phyloP scores from a whole-genome alignment of 2,797 vertebrate species.

The Molossus alvarezi region DNA sequence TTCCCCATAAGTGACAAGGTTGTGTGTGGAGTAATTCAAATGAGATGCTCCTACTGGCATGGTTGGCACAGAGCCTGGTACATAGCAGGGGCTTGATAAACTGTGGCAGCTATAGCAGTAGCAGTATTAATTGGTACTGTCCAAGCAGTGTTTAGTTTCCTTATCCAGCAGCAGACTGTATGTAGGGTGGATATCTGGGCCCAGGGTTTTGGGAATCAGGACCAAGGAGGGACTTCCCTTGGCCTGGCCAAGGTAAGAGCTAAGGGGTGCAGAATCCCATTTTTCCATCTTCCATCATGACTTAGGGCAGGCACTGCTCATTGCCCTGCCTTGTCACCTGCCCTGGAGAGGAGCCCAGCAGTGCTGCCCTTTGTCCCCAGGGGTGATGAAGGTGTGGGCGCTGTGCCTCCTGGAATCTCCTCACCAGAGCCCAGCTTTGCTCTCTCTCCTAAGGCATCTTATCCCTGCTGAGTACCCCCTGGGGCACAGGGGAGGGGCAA shows the following conservation, averaged over 20 bases:
- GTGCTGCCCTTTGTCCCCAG: conserved; percentile 39
- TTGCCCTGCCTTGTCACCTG: not conserved
- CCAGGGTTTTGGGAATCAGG: not conserved
- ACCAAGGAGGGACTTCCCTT: not conserved
- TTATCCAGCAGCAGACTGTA: not conserved
- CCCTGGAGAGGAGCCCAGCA: not conserved
- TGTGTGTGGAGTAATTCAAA: conserved; percentile 44
- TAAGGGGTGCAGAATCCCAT: not conserved
- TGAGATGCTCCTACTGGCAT: not conserved
- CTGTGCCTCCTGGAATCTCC: not conserved
- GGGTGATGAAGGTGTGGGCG: conserved; percentile 49
- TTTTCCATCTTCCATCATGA: not conserved
- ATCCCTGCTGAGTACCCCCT: conserved; percentile 8
- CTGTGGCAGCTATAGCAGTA: conserved; percentile 20
- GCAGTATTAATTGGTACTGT: not conserved
- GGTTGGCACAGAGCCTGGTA: conserved; percentile 66
- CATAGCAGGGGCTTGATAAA: conserved; percentile 57
- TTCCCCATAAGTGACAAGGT: not conserved
- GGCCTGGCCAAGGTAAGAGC: not conserved
- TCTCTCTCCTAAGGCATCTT: not conserved
- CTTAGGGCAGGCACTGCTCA: not conserved
- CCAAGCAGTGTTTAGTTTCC: not conserved
- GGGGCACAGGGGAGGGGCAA: not conserved
- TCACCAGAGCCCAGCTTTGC: not conserved
- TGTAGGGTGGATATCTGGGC: too few species aligned